Evolutionary conservation across 1,140 invertebrate species (phyloP).

Genomic region (Drosophila repletoides): DNA sequence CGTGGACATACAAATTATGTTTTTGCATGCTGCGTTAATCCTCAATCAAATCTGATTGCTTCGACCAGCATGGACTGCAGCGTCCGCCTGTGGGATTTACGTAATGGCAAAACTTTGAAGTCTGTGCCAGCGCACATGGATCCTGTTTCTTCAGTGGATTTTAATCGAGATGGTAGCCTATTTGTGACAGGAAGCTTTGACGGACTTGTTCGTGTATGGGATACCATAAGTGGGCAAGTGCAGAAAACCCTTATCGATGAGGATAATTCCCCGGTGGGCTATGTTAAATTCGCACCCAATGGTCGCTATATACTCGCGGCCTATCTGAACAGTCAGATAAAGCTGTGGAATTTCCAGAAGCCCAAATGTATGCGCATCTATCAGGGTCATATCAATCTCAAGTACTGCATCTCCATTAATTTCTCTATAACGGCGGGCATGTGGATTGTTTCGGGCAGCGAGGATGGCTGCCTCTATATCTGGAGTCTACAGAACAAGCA

Average conservation of each 20-base stretch:
- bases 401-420: slow-evolving; percentile 50
- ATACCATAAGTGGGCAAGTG: slow-evolving; percentile 32
- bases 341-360: slow-evolving; percentile 58
- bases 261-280: slow-evolving; percentile 54
- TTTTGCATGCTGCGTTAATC: slow-evolving; percentile 59
- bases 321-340: slow-evolving; percentile 50
- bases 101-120: slow-evolving; percentile 28
- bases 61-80: slow-evolving; percentile 44
- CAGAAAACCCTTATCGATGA: slow-evolving; percentile 55
- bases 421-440: slow-evolving; percentile 59
- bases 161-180: slow-evolving; percentile 43
- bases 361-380: slow-evolving; percentile 56
- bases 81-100: slow-evolving; percentile 58
- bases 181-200: slow-evolving; percentile 61
- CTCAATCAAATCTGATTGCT: slow-evolving; percentile 44
- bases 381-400: slow-evolving; percentile 44
- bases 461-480: slow-evolving; percentile 46
- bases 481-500: slow-evolving; percentile 59
- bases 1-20: slow-evolving; percentile 19
- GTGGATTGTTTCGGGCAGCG: slow-evolving; percentile 64
- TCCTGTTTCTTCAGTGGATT: slow-evolving; percentile 55
- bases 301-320: slow-evolving; percentile 55
- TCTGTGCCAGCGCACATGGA: slow-evolving; percentile 46
- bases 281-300: slow-evolving; percentile 59
- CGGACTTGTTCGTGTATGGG: slow-evolving; percentile 60